A percentile compares a stretch with the other conserved stretches of the same genome.
phyloP scores from a whole-genome alignment of 2,797 vertebrate species.

The Paramormyrops hopkinsi region DNA sequence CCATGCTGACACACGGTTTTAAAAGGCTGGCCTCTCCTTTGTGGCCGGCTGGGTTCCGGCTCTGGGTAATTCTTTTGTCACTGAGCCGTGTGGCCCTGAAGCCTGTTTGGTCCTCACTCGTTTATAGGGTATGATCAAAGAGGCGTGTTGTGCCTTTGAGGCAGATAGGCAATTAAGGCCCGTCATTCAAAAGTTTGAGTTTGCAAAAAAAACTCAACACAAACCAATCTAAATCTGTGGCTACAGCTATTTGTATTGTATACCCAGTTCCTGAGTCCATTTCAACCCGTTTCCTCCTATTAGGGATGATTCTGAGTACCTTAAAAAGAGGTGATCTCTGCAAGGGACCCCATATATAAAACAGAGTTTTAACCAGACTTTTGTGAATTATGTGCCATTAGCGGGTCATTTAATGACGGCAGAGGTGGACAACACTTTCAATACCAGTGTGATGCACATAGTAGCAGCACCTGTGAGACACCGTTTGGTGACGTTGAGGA shows the following conservation, averaged over 20 bases:
- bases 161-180: not conserved
- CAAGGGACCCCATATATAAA: not conserved
- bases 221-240: not conserved
- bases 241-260: not conserved
- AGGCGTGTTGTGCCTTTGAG: not conserved
- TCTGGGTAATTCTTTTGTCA: not conserved
- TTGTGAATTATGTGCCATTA: not conserved
- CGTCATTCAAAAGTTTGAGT: not conserved
- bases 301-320: not conserved
- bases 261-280: not conserved
- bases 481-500: not conserved
- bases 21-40: not conserved
- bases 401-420: not conserved
- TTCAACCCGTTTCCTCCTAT: not conserved
- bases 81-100: not conserved
- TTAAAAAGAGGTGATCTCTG: not conserved
- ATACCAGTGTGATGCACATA: not conserved
- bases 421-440: not conserved
- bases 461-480: not conserved
- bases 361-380: not conserved
- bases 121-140: slow-evolving; percentile 10
- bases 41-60: not conserved
- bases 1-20: not conserved
- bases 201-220: not conserved
- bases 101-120: not conserved